Percentiles rank a stretch among this genome's conserved stretches.
These are phyloP conservation scores for Rhinogobio ventralis DNA, from an alignment of 2,797 vertebrate species.

Conservation along the genomic window DNA sequence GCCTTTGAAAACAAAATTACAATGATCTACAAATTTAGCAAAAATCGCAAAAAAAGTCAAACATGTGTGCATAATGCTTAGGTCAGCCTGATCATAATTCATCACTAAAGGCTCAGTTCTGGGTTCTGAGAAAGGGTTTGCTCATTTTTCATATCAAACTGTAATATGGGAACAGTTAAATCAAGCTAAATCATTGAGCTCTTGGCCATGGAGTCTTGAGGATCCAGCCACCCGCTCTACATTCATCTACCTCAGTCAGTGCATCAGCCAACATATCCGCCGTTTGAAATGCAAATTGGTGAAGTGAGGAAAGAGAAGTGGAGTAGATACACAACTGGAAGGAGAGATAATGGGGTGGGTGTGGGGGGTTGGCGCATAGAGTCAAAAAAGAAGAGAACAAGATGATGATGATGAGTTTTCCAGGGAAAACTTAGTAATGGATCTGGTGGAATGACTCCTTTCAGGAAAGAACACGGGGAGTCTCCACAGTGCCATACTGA, in stretches of 20 bases:
- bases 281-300: constrained; percentile 31
- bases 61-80: background rate
- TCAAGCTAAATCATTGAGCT: constrained; percentile 32
- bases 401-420: constrained; percentile 46
- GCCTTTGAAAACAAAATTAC: background rate
- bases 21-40: background rate
- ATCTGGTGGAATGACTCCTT: constrained; percentile 34
- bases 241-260: constrained; percentile 25
- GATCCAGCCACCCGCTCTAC: background rate
- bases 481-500: constrained; percentile 47
- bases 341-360: background rate
- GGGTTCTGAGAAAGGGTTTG: background rate
- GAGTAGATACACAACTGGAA: constrained; percentile 29
- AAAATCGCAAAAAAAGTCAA: background rate
- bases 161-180: constrained; percentile 32
- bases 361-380: background rate
- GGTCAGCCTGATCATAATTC: constrained; percentile 8
- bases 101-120: background rate
- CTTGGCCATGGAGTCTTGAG: background rate
- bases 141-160: background rate
- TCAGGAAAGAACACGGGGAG: constrained; percentile 50
- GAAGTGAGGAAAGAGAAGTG: constrained; percentile 9
- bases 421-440: constrained; percentile 38
- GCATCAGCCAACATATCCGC: constrained; percentile 32
- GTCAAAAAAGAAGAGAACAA: constrained; percentile 28